Percentiles rank a stretch among this genome's conserved stretches.
phyloP scores from a whole-genome alignment of 2,113 vertebrate genomes.

The Columba livia region DNA sequence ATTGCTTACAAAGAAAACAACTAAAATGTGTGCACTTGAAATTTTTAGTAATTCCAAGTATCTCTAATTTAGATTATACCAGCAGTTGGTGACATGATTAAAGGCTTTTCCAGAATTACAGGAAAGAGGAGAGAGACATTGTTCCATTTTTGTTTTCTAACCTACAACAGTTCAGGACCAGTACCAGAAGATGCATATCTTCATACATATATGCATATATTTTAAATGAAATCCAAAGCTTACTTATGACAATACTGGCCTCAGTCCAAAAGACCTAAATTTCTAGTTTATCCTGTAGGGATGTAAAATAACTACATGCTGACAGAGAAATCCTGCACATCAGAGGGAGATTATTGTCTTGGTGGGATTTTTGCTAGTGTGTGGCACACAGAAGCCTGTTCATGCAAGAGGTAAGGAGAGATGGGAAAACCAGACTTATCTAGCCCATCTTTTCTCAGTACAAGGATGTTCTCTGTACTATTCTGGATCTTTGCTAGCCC shows the following conservation, averaged over 20 bases:
- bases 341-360: not conserved
- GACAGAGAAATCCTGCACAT: not conserved
- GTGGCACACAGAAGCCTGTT: not conserved
- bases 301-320: not conserved
- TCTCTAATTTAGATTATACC: not conserved
- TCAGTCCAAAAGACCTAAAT: not conserved
- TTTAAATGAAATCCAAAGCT: not conserved
- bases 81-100: not conserved
- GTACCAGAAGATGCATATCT: not conserved
- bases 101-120: not conserved
- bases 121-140: not conserved
- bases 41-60: not conserved
- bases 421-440: not conserved
- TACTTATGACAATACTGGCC: not conserved
- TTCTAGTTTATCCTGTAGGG: not conserved
- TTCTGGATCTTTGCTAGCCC: not conserved
- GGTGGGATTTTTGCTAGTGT: not conserved
- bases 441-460: not conserved
- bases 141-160: not conserved
- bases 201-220: not conserved
- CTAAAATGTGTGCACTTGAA: not conserved
- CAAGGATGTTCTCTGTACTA: not conserved
- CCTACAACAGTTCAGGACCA: not conserved
- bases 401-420: not conserved
- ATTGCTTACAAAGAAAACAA: not conserved